A percentile compares a stretch with the other conserved stretches of the same genome.
Conservation (phyloP, 2,113 vertebrate genomes). For the Rhinopithecus roxellana region DNA sequence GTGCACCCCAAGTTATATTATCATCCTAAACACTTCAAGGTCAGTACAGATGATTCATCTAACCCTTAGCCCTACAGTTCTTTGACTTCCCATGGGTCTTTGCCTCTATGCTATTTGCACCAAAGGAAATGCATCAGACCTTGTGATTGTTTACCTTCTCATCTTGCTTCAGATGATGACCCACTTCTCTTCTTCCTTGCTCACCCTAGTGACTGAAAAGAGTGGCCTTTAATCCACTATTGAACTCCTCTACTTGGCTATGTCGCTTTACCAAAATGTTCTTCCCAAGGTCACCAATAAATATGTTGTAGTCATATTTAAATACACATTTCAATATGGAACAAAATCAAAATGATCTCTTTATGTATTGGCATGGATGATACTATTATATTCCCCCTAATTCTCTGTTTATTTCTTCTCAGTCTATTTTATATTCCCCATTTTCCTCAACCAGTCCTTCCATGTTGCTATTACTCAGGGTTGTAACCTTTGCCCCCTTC, state of each 20-base stretch:
- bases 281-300: not conserved
- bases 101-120: not conserved
- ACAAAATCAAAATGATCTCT: not conserved
- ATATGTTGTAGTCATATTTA: not conserved
- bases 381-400: not conserved
- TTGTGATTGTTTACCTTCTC: not conserved
- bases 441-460: not conserved
- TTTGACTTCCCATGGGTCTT: not conserved
- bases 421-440: not conserved
- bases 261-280: not conserved
- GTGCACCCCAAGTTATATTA: not conserved
- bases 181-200: not conserved
- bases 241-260: not conserved
- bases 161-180: not conserved
- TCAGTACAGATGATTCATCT: not conserved
- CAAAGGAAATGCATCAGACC: not conserved
- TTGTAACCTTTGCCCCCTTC: not conserved
- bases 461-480: not conserved
- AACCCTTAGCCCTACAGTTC: not conserved
- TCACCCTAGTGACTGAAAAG: not conserved
- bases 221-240: not conserved
- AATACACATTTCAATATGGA: not conserved
- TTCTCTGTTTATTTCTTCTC: not conserved
- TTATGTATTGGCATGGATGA: not conserved
- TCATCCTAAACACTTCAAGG: not conserved